A percentile compares a stretch with the other conserved stretches of the same genome.
These are phyloP conservation scores for Lycodopsis pacificus DNA, from an alignment of 2,797 vertebrate species.

Conservation along the genomic window DNA sequence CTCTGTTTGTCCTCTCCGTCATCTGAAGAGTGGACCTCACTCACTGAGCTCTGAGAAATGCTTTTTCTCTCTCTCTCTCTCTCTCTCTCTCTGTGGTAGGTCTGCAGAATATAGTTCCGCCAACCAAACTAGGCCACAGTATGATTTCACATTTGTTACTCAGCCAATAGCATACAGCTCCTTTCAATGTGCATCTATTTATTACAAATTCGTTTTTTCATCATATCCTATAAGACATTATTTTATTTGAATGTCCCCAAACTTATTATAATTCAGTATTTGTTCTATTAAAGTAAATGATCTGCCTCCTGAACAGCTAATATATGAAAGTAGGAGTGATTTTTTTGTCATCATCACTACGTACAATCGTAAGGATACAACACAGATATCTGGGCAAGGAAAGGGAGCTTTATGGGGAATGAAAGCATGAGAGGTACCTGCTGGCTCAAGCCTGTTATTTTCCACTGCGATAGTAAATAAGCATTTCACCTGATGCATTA, in stretches of 20 bases:
- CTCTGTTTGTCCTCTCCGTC: slow-evolving; percentile 69
- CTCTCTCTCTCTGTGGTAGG: slow-evolving; percentile 25
- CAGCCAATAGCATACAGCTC: slow-evolving; percentile 64
- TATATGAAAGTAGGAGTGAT: slow-evolving; percentile 6
- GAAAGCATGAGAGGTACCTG: slow-evolving; percentile 52
- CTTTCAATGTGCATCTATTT: slow-evolving; percentile 68
- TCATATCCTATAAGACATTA: slow-evolving; percentile 1
- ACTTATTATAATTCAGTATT: slow-evolving; percentile 15
- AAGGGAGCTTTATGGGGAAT: slow-evolving; percentile 43
- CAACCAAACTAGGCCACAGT: slow-evolving; percentile 73
- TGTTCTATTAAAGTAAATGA: slow-evolving; percentile 25
- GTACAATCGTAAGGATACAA: slow-evolving; percentile 47
- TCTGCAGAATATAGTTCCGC: slow-evolving; percentile 69
- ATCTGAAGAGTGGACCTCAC: slow-evolving; percentile 63
- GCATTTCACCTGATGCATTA: slow-evolving; percentile 51
- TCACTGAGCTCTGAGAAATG: slow-evolving; percentile 48
- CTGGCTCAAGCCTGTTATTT: slow-evolving; percentile 63
- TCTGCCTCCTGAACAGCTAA: slow-evolving; percentile 9
- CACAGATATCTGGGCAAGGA: slow-evolving; percentile 48
- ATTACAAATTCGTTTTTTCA: slow-evolving; percentile 35
- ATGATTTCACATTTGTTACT: slow-evolving; percentile 76
- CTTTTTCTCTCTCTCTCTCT: slow-evolving; percentile 27
- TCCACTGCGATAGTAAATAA: slow-evolving; percentile 64
- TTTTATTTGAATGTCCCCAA: slow-evolving; percentile 19
- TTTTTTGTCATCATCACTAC: slow-evolving; percentile 13